These are phyloP conservation scores for Epizoanthus rinbou DNA, from an alignment of 92 coral and sea anemone species.

Conservation along the genomic window DNA sequence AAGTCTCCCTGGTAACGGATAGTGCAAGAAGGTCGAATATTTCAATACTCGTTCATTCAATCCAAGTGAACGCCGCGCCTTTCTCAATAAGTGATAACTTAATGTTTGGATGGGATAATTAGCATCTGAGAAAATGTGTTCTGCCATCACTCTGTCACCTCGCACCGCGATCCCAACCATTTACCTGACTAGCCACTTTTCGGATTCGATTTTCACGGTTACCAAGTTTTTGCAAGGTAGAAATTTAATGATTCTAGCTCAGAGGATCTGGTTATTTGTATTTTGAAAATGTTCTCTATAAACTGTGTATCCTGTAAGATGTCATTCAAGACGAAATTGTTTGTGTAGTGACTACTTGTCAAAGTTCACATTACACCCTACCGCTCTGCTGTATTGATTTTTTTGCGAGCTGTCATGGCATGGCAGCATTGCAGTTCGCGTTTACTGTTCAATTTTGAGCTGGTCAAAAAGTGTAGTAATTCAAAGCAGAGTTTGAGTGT, in stretches of 20 bases:
- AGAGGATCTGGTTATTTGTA: no score
- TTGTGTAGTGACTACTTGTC: neutral
- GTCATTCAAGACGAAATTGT: neutral
- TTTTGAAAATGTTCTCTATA: no score
- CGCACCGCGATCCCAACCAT: neutral
- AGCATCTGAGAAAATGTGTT: neutral
- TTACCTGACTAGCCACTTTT: no score
- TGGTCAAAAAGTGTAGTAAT: no score
- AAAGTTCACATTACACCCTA: neutral
- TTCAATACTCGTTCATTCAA: neutral
- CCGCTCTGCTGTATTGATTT: no score
- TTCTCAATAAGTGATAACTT: neutral
- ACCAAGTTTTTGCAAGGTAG: no score
- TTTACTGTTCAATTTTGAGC: no score
- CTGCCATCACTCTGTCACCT: slow-evolving; percentile 8
- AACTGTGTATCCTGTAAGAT: neutral
- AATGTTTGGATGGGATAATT: neutral
- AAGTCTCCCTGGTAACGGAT: neutral
- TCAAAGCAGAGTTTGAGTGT: no score
- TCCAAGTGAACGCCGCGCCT: neutral
- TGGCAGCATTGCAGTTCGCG: no score
- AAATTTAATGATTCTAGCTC: no score
- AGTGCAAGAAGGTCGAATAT: neutral
- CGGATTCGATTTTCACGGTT: no score
- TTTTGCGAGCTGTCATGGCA: no score